Percentiles rank a stretch among this genome's conserved stretches.
These are phyloP conservation scores for Acanthurus leucopareius DNA, from an alignment of 2,797 vertebrate species.

Conservation along the genomic window DNA sequence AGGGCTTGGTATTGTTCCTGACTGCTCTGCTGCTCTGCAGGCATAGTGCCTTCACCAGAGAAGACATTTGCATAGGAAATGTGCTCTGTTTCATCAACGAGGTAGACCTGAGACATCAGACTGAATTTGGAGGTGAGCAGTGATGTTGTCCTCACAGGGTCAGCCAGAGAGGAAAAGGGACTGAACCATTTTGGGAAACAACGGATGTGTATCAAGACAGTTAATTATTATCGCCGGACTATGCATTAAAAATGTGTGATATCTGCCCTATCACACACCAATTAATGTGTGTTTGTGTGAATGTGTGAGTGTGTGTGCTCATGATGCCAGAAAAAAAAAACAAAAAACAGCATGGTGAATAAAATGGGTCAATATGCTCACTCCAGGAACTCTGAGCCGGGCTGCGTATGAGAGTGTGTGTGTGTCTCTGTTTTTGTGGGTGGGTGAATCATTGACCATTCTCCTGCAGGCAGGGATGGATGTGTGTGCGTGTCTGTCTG, in stretches of 20 bases:
- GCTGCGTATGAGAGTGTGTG: slow-evolving; percentile 34
- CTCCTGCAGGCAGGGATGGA: slow-evolving; percentile 55
- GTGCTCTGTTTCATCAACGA: slow-evolving; percentile 54
- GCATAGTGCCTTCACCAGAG: slow-evolving; percentile 47
- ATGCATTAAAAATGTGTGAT: not conserved
- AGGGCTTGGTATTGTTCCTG: slow-evolving; percentile 65
- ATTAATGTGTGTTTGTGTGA: slow-evolving; percentile 4
- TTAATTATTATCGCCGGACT: not conserved
- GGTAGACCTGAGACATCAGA: slow-evolving; percentile 38
- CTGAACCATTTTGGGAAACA: not conserved
- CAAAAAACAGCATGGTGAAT: slow-evolving; percentile 31
- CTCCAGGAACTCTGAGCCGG: slow-evolving; percentile 53
- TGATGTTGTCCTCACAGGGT: slow-evolving; percentile 44
- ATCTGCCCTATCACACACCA: not conserved
- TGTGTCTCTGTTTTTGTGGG: slow-evolving; percentile 45
- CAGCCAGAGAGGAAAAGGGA: slow-evolving; percentile 9
- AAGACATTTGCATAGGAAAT: slow-evolving; percentile 69
- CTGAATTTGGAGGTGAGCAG: slow-evolving; percentile 46
- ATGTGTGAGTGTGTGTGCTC: slow-evolving; percentile 19
- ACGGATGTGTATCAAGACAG: slow-evolving; percentile 10
- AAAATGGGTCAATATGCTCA: slow-evolving; percentile 70
- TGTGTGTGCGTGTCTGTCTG: slow-evolving; percentile 38
- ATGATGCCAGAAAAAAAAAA: slow-evolving; percentile 20
- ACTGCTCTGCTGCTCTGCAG: slow-evolving; percentile 60
- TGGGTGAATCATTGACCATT: slow-evolving; percentile 68